Conservation (phyloP, 2,113 vertebrate genomes). For the Lophius piscatorius region DNA sequence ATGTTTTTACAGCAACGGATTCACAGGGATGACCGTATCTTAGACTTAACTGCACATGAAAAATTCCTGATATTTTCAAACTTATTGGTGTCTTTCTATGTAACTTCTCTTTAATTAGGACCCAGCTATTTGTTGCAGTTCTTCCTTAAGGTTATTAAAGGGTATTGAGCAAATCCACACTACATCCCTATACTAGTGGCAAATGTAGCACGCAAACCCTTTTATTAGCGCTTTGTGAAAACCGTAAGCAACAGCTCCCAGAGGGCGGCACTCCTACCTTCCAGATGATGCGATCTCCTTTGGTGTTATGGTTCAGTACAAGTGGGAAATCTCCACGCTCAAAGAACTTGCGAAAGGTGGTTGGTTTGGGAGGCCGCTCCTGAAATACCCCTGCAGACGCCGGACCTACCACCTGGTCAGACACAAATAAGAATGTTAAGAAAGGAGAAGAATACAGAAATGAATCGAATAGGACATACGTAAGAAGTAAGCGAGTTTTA, state of each 20-base stretch:
- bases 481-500: constrained; percentile 40
- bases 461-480: constrained; percentile 30
- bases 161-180: neutral
- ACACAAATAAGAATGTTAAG: constrained; percentile 24
- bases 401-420: constrained; percentile 88
- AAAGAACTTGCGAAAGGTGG: constrained; percentile 90
- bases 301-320: constrained; percentile 84
- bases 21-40: too few relatives aligned
- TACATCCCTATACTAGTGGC: neutral
- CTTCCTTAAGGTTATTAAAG: constrained; percentile 8
- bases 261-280: constrained; percentile 83
- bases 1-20: constrained; percentile 20
- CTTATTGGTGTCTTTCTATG: constrained; percentile 1
- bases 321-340: constrained; percentile 93
- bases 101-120: constrained; percentile 15
- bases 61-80: neutral
- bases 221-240: constrained; percentile 11
- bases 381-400: constrained; percentile 87
- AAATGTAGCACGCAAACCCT: neutral
- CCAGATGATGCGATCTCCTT: constrained; percentile 91
- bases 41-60: neutral
- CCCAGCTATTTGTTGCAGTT: constrained; percentile 10
- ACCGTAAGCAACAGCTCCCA: neutral
- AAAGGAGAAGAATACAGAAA: constrained; percentile 22
- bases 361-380: constrained; percentile 86